phyloP scores from a whole-genome alignment of 2,113 vertebrate species.

The Microcebus griseorufus region DNA sequence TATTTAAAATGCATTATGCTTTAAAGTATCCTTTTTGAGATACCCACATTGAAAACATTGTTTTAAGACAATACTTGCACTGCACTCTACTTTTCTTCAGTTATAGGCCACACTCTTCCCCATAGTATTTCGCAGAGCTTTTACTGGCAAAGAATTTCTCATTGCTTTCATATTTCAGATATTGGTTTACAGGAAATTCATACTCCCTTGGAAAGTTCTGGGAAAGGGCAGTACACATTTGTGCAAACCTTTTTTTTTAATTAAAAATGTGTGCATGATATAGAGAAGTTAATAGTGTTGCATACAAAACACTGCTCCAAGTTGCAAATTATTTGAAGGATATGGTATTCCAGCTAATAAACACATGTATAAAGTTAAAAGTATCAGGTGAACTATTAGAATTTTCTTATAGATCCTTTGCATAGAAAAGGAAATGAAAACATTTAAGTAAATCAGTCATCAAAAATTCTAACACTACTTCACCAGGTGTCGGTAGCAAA shows the following conservation, averaged over 20 bases:
- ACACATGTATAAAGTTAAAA: constrained; percentile 45
- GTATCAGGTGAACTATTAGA: background rate
- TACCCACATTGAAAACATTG: constrained; percentile 20
- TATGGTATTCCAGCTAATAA: constrained; percentile 2
- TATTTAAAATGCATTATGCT: constrained; percentile 60
- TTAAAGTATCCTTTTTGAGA: constrained; percentile 49
- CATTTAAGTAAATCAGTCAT: constrained; percentile 10
- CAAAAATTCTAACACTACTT: background rate
- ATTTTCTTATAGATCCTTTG: constrained; percentile 2
- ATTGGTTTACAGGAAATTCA: constrained; percentile 71
- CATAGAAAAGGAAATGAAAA: constrained; percentile 10
- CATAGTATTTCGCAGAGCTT: constrained; percentile 40
- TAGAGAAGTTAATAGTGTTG: constrained; percentile 31
- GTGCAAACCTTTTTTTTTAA: constrained; percentile 39
- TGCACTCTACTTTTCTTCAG: constrained; percentile 24
- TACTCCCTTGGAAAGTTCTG: constrained; percentile 62
- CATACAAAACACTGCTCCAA: constrained; percentile 37
- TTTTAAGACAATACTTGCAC: constrained; percentile 46
- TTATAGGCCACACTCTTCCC: constrained; percentile 18
- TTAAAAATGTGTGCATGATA: constrained; percentile 36
- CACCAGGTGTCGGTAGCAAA: background rate
- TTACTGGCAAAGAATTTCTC: constrained; percentile 68
- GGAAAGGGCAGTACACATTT: constrained; percentile 50
- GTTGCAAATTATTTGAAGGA: background rate
- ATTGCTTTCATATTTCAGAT: constrained; percentile 63